Base-by-base conservation (phyloP, 1,140 invertebrate genomes). In the Ceratoteleas bidentatus region DNA sequence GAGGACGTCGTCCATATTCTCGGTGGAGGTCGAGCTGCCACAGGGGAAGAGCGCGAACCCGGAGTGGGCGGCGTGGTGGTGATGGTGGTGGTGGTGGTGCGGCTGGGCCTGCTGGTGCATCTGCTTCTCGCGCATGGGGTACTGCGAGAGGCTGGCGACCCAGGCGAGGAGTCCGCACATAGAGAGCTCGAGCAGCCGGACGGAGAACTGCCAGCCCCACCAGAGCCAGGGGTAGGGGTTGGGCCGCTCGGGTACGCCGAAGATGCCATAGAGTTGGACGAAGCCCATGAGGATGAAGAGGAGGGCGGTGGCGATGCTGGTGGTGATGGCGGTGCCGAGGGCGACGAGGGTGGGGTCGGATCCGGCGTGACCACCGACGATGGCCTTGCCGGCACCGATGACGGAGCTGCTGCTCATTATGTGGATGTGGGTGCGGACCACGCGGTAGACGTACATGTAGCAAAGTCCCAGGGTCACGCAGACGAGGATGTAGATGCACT, bases 131-230 rank as follows among this genome's bases (percentile, higher is more conserved):
- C 91, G 85, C 13, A 92, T 61, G 0, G 92, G 90, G 73, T 90
- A 91, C 43, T 91, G 89, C 75, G 92, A 90, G 47, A 96, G 86
- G 82, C 96, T 95, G 54, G 96, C 95, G 2, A 97, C 96, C 93
- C 96, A 97, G 0, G 95, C 95, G 73, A 98, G 93, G 10, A 97
- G 91, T 7, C 94, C 94, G 76, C 96, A 96, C 81, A 98, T 95
- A 0, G 94, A 94, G 16, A 97, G 94, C 88, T 98, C 97, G 36
- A 97, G 93, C 0, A 97, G 91, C 14, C 97, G 93, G 33, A 97
- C 92, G 2, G 95, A 95, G 80, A 97, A 95, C 83, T 97, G 96
- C 91, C 96, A 97, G 9, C 95, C 95, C 96, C 96, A 98, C 92
- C 97, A 96, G 6, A 97, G 91, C 97, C 97, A 98, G 0, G 94